Evolutionary conservation across 2,888 invertebrate genomes (phyloP).

Genomic region (Anoplius nigerrimus): DNA sequence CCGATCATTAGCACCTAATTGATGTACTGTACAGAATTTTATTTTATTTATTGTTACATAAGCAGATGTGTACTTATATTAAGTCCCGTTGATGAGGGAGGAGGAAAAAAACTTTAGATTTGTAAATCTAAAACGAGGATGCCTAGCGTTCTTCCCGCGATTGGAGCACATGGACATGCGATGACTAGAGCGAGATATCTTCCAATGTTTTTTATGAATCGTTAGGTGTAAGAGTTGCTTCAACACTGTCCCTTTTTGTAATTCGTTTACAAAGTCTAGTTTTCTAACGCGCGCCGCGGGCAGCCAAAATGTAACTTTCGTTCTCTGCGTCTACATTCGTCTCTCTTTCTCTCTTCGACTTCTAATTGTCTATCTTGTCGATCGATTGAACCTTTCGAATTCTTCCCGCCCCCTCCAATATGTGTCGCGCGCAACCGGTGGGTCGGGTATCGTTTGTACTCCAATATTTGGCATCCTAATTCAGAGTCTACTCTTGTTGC

Average conservation of each 20-base stretch:
- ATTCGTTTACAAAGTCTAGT: constrained; percentile 42
- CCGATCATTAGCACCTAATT: constrained; percentile 20
- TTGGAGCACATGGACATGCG: constrained; percentile 28
- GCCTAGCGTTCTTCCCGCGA: neutral
- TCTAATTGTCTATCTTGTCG: too few species aligned
- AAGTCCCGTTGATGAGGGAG: neutral
- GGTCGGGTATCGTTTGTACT: too few species aligned
- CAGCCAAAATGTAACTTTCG: too few species aligned
- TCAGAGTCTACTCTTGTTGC: too few species aligned
- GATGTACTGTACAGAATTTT: constrained; percentile 48
- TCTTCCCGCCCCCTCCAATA: too few species aligned
- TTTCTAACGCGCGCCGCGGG: too few species aligned
- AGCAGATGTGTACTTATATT: constrained; percentile 41
- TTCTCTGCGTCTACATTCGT: too few species aligned
- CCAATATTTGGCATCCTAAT: too few species aligned
- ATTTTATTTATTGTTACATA: constrained; percentile 52
- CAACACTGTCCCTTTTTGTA: constrained; percentile 44
- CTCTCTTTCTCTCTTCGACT: too few species aligned
- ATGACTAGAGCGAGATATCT: constrained; percentile 45
- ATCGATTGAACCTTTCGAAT: too few species aligned
- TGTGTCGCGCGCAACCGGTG: too few species aligned
- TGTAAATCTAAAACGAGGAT: neutral
- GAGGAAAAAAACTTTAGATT: constrained; percentile 10
- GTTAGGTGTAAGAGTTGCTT: constrained; percentile 34
- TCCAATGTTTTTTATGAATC: constrained; percentile 50